Base-by-base conservation (phyloP, 2,113 vertebrate species). In the Sialia sialis region DNA sequence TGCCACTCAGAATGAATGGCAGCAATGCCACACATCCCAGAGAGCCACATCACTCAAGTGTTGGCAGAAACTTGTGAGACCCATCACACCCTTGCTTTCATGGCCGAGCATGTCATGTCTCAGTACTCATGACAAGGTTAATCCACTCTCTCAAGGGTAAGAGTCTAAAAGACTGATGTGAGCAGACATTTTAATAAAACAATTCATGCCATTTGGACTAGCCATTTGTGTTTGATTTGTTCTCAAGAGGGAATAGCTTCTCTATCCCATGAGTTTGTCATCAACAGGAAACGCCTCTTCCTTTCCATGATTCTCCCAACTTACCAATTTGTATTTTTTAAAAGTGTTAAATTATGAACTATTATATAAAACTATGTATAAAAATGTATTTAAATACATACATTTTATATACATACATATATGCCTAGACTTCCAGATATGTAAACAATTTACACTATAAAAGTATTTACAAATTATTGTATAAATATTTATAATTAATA, bases 21-120 rank as follows among this genome's bases (percentile, higher is more conserved):
- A 74, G 46, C 59, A 54, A 46, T 0, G 0, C 12, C 8, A 26
- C 8, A 70, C 58, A 14, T 16, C 16, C 44, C 0, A 3, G 27
- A 82, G 56, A 79, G 29, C n/a, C 2, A 1, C 43, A 75, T 13
- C 12, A n/a, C 73, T 25, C 1, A 7, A 11, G n/a, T 6, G 69
- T 9, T 56, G 66, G 67, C 60, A 84, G 80, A 34, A 94, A 32
- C 34, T 38, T 55, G 12, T 36, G 48, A 76, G 29, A 90, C 43
- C 32, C 32, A 49, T 30, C 34, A 43, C 8, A 2, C 17, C 88
- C 38, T 72, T 66, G 43, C 29, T 38, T 49, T 51, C 55, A 26
- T 0, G 26, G 89, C 80, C 80, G 91, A 84, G 64, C 26, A 8
- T 0, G 6, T 62, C 84, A 74, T 34, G 80, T 38, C 51, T 81